Evolutionary conservation across 2,113 vertebrate genomes (phyloP), one percentile per base, ranked within the genome.

Genomic region (Chelonoidis abingdonii): DNA sequence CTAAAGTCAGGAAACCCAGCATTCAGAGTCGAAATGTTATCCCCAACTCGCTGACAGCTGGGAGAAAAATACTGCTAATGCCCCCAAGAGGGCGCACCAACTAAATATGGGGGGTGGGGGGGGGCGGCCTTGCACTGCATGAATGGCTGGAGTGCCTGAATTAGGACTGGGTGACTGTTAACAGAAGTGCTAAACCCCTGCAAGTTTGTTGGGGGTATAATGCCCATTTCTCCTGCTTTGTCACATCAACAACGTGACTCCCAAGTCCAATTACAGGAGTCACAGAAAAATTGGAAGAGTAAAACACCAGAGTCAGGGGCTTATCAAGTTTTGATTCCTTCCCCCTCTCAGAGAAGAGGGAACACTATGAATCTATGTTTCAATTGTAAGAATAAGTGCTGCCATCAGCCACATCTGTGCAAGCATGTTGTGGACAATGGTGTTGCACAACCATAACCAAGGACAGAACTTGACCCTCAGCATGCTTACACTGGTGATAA

Each of bases 61-160:
- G 8, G 57, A 62, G 29, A 52, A 59, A 31, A 84, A 21, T 1
- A 6, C 82, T n/a, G 27, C 1, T 76, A 25, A 47, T 35, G 69
- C 6, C 49, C 57, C 27, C 0, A 41, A 22, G 80, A 38, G 50
- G 59, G 69, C 50, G 76, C 86, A 65, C 59, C 65, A 22, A 47
- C 83, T 44, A 0, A 0, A 3, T 1, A 16, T 3, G 22, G 25
- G 6, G 5, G 8, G 6, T 3, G 8, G 21, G 3, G 25, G 25
- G 6, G 5, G 8, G 6, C 3, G 8, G 0, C 4, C 11, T 29
- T 78, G 41, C 11, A 2, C 24, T 44, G 22, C 7, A 13, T 27
- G 13, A 44, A 78, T 27, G 25, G 75, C 22, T 84, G 62, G 47
- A 1, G 0, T 1, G 1, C 35, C 31, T 19, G 1, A 44, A 10